Conservation (phyloP, 2,888 invertebrate species). For the Xestia c-nigrum region DNA sequence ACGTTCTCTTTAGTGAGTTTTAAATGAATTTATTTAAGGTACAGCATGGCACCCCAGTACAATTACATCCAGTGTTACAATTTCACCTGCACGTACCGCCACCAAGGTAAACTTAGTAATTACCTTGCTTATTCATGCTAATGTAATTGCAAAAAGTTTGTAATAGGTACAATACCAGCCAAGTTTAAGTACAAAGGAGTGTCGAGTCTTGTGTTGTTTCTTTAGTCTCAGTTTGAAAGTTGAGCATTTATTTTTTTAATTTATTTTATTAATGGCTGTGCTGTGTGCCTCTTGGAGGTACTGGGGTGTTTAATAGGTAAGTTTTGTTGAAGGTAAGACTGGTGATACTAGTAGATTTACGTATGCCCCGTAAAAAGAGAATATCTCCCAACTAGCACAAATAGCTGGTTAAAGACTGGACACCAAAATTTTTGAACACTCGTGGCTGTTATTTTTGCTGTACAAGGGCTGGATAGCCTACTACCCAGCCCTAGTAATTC, state of each 20-base stretch:
- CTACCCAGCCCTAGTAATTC: too few relatives aligned
- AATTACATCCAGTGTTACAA: background rate
- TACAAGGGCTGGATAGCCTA: too few relatives aligned
- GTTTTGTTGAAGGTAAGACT: background rate
- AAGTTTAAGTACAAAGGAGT: constrained; percentile 48
- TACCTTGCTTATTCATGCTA: constrained; percentile 48
- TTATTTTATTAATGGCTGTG: constrained; percentile 18
- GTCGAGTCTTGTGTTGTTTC: constrained; percentile 44
- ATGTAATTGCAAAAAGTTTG: constrained; percentile 58
- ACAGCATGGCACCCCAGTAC: background rate
- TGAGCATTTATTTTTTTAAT: constrained; percentile 49
- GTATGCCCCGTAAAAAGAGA: background rate
- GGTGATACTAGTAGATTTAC: background rate
- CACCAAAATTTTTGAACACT: too few relatives aligned
- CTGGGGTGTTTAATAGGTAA: background rate
- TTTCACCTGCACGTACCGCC: constrained; percentile 11
- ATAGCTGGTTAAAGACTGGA: too few relatives aligned
- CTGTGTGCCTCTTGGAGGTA: background rate
- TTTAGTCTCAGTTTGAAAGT: constrained; percentile 46
- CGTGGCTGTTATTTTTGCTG: too few relatives aligned
- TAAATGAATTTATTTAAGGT: background rate
- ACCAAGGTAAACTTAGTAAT: constrained; percentile 44
- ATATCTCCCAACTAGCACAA: too few relatives aligned
- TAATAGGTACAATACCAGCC: constrained; percentile 43
- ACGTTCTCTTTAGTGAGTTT: background rate